Evolutionary conservation across 1,140 invertebrate genomes (phyloP).

Genomic region (Procambarus virginalis): DNA sequence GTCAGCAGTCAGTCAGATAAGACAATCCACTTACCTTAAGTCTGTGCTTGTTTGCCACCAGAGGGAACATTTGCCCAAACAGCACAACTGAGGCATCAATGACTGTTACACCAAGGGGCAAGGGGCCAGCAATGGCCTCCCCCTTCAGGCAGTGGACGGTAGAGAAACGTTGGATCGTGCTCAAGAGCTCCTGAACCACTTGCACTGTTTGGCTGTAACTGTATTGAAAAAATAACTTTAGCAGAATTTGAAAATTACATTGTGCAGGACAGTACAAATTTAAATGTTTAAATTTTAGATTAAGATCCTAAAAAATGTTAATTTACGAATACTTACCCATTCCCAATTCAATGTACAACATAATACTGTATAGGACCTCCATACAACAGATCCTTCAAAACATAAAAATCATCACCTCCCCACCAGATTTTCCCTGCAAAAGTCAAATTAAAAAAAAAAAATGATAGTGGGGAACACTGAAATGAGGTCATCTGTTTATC

Average conservation of each 20-base stretch:
- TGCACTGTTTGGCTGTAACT: constrained; percentile 92
- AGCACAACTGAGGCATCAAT: constrained; percentile 95
- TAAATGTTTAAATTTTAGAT: not conserved
- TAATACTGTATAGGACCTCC: too few relatives aligned
- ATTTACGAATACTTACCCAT: not conserved
- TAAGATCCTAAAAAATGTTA: not conserved
- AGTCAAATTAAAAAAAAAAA: too few relatives aligned
- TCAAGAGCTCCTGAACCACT: constrained; percentile 96
- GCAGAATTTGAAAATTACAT: not conserved
- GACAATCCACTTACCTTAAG: constrained; percentile 73
- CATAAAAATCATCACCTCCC: too few relatives aligned
- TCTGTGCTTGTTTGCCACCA: constrained; percentile 94
- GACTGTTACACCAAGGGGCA: constrained; percentile 96
- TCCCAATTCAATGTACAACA: too few relatives aligned
- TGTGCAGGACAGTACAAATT: not conserved
- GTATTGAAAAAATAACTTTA: constrained; percentile 70
- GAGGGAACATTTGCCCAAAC: constrained; percentile 94
- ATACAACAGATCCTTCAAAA: too few relatives aligned
- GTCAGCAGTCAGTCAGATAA: not conserved
- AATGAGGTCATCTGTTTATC: too few relatives aligned
- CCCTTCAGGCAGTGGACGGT: constrained; percentile 79
- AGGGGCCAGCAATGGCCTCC: constrained; percentile 84
- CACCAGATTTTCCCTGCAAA: too few relatives aligned
- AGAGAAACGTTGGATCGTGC: constrained; percentile 94
- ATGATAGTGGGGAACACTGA: too few relatives aligned